Base-by-base conservation (phyloP, 2,797 vertebrate species). In the Melanotaenia boesemani region DNA sequence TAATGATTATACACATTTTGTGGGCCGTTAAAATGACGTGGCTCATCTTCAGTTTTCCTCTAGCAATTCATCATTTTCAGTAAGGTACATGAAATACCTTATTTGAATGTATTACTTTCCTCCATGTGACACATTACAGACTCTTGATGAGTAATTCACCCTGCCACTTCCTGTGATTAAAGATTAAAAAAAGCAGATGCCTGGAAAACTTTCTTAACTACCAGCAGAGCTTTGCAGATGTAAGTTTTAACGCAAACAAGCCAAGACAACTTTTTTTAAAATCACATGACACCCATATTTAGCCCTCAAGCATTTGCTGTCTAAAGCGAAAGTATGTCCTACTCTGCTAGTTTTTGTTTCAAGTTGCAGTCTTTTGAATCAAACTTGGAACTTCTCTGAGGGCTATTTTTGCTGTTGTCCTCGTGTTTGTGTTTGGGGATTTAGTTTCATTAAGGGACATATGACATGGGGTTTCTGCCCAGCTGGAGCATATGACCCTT, bases 371-470 rank as follows among this genome's bases (percentile, higher is more conserved):
- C 63, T 77, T 62, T 15, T 32, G 28, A 20, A 46, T 56, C 2
- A 52, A 73, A 60, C 26, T 37, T 62, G 44, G 61, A 68, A 83
- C 56, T 54, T 74, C 65, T 69, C 65, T 69, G 20, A 78, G 72
- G 69, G 66, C 65, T 73, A 16, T 18, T 20, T 46, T 8, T 46
- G 18, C 5, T 44, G 41, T 0, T 11, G 6, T 34, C n/a, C 39
- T 52, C 6, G 10, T 58, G 5, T 55, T 70, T 65, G 34, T 20
- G 28, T 7, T 16, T 9, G 2, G 44, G 15, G 57, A n/a, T 22
- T 63, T 50, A 76, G 58, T 83, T 79, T 90, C 80, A 72, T 77
- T 70, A 78, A 70, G 79, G 80, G 88, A 91, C 82, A 83, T 70
- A 70, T 32, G 24, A 37, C 30, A 12, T 75, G 81, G 72, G 70